These are phyloP conservation scores for Palythoa heliodiscus DNA, from an alignment of 92 coral and sea anemone genomes.

Conservation along the genomic window DNA sequence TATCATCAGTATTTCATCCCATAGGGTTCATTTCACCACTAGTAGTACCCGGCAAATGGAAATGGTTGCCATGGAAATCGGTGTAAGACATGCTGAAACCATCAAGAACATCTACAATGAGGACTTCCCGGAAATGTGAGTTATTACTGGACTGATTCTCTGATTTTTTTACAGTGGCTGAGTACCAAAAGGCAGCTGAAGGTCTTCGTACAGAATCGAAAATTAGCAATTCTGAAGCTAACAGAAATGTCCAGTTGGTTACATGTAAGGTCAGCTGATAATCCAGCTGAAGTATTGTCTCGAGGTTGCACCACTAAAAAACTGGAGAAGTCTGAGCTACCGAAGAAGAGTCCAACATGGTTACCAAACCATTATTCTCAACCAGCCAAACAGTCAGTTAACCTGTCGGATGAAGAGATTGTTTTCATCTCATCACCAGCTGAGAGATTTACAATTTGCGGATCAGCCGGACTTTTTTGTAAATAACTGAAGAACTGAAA, in stretches of 20 bases:
- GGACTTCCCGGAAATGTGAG: slow-evolving; percentile 6
- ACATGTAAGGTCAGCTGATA: slow-evolving; percentile 51
- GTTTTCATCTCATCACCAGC: slow-evolving; percentile 41
- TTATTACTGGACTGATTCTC: slow-evolving; percentile 56
- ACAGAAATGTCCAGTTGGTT: slow-evolving; percentile 57
- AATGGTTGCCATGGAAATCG: no score
- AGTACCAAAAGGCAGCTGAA: slow-evolving; percentile 22
- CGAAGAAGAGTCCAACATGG: slow-evolving; percentile 19
- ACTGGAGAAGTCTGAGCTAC: slow-evolving; percentile 34
- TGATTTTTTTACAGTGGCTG: slow-evolving; percentile 54
- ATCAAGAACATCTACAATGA: slow-evolving; percentile 41
- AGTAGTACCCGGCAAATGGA: slow-evolving; percentile 53
- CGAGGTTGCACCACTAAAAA: slow-evolving; percentile 47
- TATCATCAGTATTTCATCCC: slow-evolving; percentile 56
- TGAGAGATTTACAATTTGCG: no score
- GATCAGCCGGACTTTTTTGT: no score
- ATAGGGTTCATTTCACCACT: slow-evolving; percentile 57
- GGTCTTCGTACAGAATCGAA: slow-evolving; percentile 51
- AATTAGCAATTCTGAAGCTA: slow-evolving; percentile 47
- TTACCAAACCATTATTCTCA: neutral
- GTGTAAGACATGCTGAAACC: slow-evolving; percentile 53
- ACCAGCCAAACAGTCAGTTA: slow-evolving; percentile 11
- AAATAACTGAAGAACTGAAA: no score
- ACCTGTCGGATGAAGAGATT: slow-evolving; percentile 1
- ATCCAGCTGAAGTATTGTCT: slow-evolving; percentile 50